Percentiles rank a stretch among this genome's conserved stretches.
Conservation (phyloP, 2,888 invertebrate genomes). For the Brachynemurus nebulosus region DNA sequence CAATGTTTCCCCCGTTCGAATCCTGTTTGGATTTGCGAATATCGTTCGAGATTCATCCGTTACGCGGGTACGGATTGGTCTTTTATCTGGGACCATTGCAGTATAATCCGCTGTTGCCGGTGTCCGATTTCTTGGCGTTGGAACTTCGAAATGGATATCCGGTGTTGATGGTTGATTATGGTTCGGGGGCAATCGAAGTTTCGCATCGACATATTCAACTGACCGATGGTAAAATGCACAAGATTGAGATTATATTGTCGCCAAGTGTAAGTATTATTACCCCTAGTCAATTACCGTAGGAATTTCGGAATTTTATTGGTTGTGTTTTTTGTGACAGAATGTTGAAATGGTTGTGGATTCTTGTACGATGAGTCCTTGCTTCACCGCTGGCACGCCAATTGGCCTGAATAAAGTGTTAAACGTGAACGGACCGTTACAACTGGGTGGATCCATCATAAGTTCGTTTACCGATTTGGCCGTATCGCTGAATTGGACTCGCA, state of each 20-base stretch:
- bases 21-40: constrained; percentile 76
- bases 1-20: constrained; percentile 78
- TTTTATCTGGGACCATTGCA: constrained; percentile 81
- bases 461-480: constrained; percentile 48
- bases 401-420: constrained; percentile 27
- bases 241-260: constrained; percentile 61
- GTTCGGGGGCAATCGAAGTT: constrained; percentile 61
- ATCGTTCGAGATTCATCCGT: constrained; percentile 66
- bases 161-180: constrained; percentile 74
- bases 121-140: constrained; percentile 80
- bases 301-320: neutral
- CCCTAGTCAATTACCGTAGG: neutral
- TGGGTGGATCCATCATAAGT: constrained; percentile 70
- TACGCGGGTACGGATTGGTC: constrained; percentile 63
- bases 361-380: constrained; percentile 37
- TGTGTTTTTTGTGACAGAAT: constrained; percentile 26
- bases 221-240: constrained; percentile 75
- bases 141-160: constrained; percentile 76
- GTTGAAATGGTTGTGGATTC: constrained; percentile 70
- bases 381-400: constrained; percentile 23
- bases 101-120: constrained; percentile 44
- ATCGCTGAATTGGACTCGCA: constrained; percentile 55
- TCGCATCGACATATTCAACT: constrained; percentile 57
- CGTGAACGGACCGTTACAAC: constrained; percentile 77
- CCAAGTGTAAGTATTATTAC: too few species aligned